Percentiles rank a stretch among this genome's conserved stretches.
Evolutionary conservation across 2,113 vertebrate species (phyloP).

Genomic region (Anoplopoma fimbria): DNA sequence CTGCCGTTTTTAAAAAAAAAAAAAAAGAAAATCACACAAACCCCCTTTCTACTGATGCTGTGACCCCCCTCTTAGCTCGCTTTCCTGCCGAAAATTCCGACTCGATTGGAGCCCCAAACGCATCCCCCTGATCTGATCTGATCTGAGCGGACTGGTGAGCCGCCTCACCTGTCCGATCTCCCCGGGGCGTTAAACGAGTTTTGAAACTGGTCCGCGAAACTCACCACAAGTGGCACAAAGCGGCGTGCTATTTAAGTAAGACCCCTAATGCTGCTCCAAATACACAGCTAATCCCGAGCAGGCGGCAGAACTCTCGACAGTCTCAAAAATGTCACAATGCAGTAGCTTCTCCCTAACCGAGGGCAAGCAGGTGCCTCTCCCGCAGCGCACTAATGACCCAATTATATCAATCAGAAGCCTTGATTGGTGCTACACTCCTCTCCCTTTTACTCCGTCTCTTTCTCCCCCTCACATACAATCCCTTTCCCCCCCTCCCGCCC

Average conservation of each 20-base stretch:
- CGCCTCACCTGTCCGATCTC: not conserved
- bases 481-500: too few relatives aligned
- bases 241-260: slow-evolving; percentile 68
- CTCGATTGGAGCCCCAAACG: too few relatives aligned
- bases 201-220: slow-evolving; percentile 32
- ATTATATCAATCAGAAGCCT: slow-evolving; percentile 86
- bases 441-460: slow-evolving; percentile 49
- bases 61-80: slow-evolving; percentile 12
- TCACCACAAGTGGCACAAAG: slow-evolving; percentile 38
- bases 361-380: slow-evolving; percentile 83
- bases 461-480: slow-evolving; percentile 44
- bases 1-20: too few relatives aligned
- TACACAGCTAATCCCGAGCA: slow-evolving; percentile 72
- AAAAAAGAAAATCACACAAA: too few relatives aligned
- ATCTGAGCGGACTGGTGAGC: too few relatives aligned
- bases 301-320: slow-evolving; percentile 71
- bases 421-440: slow-evolving; percentile 80
- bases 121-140: too few relatives aligned
- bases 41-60: not conserved
- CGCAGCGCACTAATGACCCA: slow-evolving; percentile 83
- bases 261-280: slow-evolving; percentile 74
- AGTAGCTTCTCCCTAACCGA: slow-evolving; percentile 77
- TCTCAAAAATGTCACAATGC: slow-evolving; percentile 80
- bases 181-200: too few relatives aligned
- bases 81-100: not conserved